Base-by-base conservation (phyloP, 2,113 vertebrate genomes). In the Grantiella picta region DNA sequence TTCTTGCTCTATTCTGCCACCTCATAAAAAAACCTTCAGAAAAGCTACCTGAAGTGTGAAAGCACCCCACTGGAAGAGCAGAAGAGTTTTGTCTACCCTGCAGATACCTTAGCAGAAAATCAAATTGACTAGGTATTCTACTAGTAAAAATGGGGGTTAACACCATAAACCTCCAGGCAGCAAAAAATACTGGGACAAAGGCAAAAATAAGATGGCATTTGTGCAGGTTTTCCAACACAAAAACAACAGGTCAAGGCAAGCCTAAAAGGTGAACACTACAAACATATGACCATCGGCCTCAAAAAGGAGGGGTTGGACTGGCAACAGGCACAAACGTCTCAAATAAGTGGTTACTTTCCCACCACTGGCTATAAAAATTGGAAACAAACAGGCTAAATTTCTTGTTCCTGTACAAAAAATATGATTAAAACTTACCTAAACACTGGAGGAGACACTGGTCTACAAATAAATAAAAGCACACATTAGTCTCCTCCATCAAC, bases 381-480 rank as follows among this genome's bases (percentile, higher is more conserved):
- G 21, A 10, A 94, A 90, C 9, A 94, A 92, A 88, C 3, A 90
- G 16, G 33, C 12, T 77, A 80, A 63, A 54, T 85, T 89, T 72
- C 47, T 79, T 52, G 11, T 21, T 86, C 21, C n/a, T 88, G 11
- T 71, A 68, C 63, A 65, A 86, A 91, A 82, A 86, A 56, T 36
- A 40, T 16, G 1, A 88, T 60, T 93, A 75, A 78, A 91, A 63
- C 50, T 78, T 92, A 85, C 16, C 33, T 75, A 95, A 87, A 75
- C 3, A 25, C 45, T 90, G 35, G 8, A 57, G 22, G 16, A 93
- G 53, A 97, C 87, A 93, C 69, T 75, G 68, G n/a, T 89, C 70
- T 92, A 86, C 64, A 95, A 94, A 94, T 87, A 96, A 93, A 97
- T 35, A 88, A 89, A 94, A 91, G 59, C 54, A 73, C 35, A 53